Evolutionary conservation across 2,888 invertebrate species (phyloP), one percentile per base, ranked within the genome.

Genomic region (Caenorhabditis sp.): DNA sequence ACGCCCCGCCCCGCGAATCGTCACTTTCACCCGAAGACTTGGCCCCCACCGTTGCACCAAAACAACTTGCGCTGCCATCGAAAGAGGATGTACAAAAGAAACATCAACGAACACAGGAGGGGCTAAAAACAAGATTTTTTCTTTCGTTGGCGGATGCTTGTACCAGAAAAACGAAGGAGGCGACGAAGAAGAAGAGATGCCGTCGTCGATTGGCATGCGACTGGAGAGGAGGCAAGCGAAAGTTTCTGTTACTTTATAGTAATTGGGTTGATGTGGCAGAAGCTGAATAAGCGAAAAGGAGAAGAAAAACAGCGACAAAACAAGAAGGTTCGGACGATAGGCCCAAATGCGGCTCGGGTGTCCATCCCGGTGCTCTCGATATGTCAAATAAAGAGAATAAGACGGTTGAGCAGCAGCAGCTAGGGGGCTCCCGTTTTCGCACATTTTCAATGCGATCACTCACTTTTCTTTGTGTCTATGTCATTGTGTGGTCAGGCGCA

Each of bases 211-310:
- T 46, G 46, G 46, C 46, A 46, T 26, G 6, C 46, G 32, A 22
- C 30, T 43, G 24, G 43, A 63, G 53, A 50, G 11, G 37, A 53
- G 43, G 37, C 5, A 26, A 37, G 65, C 35, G 65, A 65, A 65
- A 65, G 65, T 65, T 66, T 66, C 66, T 56, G 66, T 66, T 66
- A 66, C 66, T 66, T 66, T 66, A 66, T 58, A 66, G 66, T 66
- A 66, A 66, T 66, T 66, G 66, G 56, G 66, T 66, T 66, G 66
- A 66, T 66, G 66, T 66, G 58, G 66, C 66, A 66, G 48, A 58
- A 66, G 32, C n/a, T n/a, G n/a, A n/a, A n/a, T n/a, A n/a, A n/a
- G n/a, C n/a, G n/a, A n/a, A 24, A 24, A 24, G 24, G 13, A 37
- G 39, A n/a, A 46, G 15, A n/a, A 24, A 9, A 37, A 22, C n/a